Evolutionary conservation across 2,797 vertebrate species (phyloP).

Genomic region (Acanthurus lineatus): DNA sequence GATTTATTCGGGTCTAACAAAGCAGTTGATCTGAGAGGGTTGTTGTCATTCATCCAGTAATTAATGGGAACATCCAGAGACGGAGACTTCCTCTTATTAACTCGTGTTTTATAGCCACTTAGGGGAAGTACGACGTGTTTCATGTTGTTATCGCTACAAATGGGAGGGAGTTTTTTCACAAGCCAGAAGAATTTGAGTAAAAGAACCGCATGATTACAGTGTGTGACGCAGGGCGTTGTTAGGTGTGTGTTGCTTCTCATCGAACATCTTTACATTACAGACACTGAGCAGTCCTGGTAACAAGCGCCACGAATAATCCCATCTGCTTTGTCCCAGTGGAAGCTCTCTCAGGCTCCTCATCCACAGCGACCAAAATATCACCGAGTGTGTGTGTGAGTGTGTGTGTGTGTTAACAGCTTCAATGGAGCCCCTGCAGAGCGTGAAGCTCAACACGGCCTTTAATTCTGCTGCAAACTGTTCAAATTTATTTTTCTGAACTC

Average conservation of each 20-base stretch:
- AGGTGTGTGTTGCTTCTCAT: conserved; percentile 36
- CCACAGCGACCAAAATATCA: conserved; percentile 69
- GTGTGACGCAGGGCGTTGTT: conserved; percentile 37
- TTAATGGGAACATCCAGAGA: conserved; percentile 65
- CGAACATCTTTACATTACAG: conserved; percentile 1
- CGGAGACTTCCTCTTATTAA: conserved; percentile 56
- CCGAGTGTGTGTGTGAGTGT: background rate
- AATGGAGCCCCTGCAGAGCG: conserved; percentile 51
- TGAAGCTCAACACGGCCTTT: conserved; percentile 51
- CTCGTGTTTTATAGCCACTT: conserved; percentile 62
- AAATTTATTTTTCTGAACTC: background rate
- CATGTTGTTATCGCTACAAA: conserved; percentile 55
- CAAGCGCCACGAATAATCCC: conserved; percentile 70
- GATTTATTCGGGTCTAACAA: background rate
- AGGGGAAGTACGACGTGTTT: conserved; percentile 46
- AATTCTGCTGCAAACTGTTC: conserved; percentile 33
- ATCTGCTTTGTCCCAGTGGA: conserved; percentile 60
- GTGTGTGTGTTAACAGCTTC: conserved; percentile 20
- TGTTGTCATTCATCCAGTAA: conserved; percentile 40
- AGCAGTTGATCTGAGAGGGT: conserved; percentile 19
- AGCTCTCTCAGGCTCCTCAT: conserved; percentile 23
- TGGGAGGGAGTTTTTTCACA: conserved; percentile 35
- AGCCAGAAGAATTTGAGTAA: conserved; percentile 50
- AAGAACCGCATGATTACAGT: conserved; percentile 32
- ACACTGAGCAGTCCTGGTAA: conserved; percentile 36